Evolutionary conservation across 1,140 invertebrate genomes (phyloP).

Genomic region (Nasonia vitripennis): DNA sequence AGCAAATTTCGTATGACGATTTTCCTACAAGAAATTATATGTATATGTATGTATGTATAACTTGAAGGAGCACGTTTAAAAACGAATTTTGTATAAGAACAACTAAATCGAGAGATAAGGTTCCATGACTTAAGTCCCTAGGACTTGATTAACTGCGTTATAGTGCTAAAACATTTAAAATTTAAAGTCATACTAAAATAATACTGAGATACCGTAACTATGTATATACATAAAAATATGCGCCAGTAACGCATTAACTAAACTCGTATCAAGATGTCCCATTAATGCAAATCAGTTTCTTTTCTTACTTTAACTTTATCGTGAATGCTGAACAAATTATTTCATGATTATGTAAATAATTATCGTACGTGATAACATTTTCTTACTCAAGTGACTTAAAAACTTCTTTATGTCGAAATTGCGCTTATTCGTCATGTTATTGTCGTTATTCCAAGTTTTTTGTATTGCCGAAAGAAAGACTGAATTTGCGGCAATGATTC

Average conservation of each 20-base stretch:
- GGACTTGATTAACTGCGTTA: background rate
- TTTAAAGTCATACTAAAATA: conserved; percentile 5
- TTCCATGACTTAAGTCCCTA: background rate
- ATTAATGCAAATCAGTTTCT: conserved; percentile 6
- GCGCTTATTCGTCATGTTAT: too few relatives aligned
- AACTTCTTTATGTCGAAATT: too few relatives aligned
- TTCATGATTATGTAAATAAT: too few relatives aligned
- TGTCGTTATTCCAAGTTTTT: background rate
- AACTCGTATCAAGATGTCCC: background rate
- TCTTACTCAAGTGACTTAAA: background rate
- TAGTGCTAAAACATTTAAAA: background rate
- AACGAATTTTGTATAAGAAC: background rate
- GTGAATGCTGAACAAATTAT: background rate
- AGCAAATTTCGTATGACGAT: too few relatives aligned
- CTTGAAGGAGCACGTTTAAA: background rate
- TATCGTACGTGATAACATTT: too few relatives aligned
- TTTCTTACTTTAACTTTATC: background rate
- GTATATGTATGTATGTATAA: background rate
- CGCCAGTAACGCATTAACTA: background rate
- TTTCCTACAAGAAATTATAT: background rate
- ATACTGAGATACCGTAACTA: background rate
- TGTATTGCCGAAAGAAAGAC: background rate
- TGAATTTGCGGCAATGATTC: conserved; percentile 13
- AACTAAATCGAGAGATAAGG: background rate
- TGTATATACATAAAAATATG: conserved; percentile 8